Percentiles rank a stretch among this genome's conserved stretches.
These are phyloP conservation scores for Listronotus bonariensis DNA, from an alignment of 1,140 invertebrate genomes.

Conservation along the genomic window DNA sequence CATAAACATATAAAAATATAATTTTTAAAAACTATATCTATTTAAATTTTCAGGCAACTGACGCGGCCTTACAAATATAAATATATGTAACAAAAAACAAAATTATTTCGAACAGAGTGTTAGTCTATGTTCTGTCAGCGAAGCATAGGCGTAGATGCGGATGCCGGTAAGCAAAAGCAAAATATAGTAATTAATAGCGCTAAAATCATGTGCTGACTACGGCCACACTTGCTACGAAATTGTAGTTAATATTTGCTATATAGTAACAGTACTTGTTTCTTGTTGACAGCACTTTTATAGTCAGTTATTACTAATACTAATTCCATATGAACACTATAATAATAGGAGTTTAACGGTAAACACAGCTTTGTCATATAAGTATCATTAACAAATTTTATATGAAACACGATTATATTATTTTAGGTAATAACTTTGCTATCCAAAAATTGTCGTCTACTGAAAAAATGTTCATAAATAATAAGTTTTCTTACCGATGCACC, in stretches of 20 bases:
- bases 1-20: conserved; percentile 50
- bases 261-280: background rate
- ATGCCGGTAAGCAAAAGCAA: conserved; percentile 43
- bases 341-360: no score
- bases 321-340: no score
- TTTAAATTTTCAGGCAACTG: conserved; percentile 43
- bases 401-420: no score
- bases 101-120: conserved; percentile 37
- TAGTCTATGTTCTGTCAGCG: conserved; percentile 41
- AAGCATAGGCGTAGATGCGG: conserved; percentile 39
- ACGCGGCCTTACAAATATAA: conserved; percentile 38
- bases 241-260: background rate
- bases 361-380: no score
- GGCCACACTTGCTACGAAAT: background rate
- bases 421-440: no score
- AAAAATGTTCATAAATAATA: no score
- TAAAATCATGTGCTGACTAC: conserved; percentile 12
- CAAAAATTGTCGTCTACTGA: no score
- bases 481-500: no score
- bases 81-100: conserved; percentile 29
- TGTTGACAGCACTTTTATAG: no score
- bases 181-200: conserved; percentile 23
- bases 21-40: conserved; percentile 33
- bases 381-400: no score
- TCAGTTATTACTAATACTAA: no score